phyloP scores from a whole-genome alignment of 30 jellyfish, hydroid and myxozoan species.

The Aurelia sp. region DNA sequence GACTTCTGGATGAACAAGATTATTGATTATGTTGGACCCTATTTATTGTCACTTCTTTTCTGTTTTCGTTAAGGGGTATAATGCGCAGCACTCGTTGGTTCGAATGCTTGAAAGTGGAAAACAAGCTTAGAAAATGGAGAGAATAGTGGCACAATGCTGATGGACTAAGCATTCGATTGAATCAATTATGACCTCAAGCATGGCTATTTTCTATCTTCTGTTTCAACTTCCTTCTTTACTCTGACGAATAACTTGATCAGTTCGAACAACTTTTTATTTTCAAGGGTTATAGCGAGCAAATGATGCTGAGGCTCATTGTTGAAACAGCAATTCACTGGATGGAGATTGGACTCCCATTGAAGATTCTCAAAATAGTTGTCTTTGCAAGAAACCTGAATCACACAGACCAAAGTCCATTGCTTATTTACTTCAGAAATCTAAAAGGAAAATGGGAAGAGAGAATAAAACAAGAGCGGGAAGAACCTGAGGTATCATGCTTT shows the following conservation, averaged over 20 bases:
- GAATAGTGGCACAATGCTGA: too few relatives aligned
- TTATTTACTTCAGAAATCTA: conserved; percentile 31
- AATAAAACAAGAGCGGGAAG: conserved; percentile 2
- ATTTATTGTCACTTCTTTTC: not conserved
- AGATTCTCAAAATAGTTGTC: conserved; percentile 73
- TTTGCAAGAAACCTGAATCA: conserved; percentile 46
- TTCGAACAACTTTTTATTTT: too few relatives aligned
- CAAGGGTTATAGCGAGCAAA: conserved; percentile 70
- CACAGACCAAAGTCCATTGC: conserved; percentile 19
- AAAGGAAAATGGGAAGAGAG: conserved; percentile 25
- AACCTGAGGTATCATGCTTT: conserved; percentile 12
- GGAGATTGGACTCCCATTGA: conserved; percentile 88
- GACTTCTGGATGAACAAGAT: too few relatives aligned
- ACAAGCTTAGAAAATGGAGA: not conserved
- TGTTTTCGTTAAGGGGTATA: not conserved
- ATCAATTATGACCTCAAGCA: too few relatives aligned
- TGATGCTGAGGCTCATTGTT: conserved; percentile 76
- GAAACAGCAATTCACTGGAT: conserved; percentile 95
- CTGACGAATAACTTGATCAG: too few relatives aligned
- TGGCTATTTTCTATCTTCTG: too few relatives aligned
- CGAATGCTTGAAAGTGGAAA: not conserved
- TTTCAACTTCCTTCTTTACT: too few relatives aligned
- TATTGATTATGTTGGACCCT: not conserved
- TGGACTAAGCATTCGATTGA: too few relatives aligned
- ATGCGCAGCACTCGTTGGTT: not conserved